Base-by-base conservation (phyloP, 2,797 vertebrate species). In the Centropyge bicolor region DNA sequence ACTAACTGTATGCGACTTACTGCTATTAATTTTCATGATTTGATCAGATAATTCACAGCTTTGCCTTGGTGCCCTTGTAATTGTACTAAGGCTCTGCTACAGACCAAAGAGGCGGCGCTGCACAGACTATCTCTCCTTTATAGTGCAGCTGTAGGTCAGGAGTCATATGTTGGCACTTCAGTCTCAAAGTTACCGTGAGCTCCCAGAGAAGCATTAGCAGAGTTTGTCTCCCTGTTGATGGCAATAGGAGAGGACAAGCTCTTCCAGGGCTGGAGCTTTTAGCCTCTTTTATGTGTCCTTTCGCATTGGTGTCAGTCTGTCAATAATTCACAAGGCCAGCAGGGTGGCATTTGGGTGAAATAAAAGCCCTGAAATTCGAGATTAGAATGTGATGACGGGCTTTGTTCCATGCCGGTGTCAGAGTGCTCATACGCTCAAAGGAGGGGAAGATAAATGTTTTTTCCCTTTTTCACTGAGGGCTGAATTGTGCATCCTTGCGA, bases 321-420 rank as follows among this genome's bases (percentile, higher is more conserved):
- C 94, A 95, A 94, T 95, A 94, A 95, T 94, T 95, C 92, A 95
- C 91, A 91, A 93, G 92, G 94, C 93, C 93, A 91, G 91, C 90
- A 87, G 91, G 92, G 91, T 93, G 92, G 90, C 93, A 93, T 92
- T 94, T 93, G 91, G 86, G 84, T 90, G 93, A 94, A 92, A 93
- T 90, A 91, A 92, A 93, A 93, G 91, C 94, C 90, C 91, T 94
- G 93, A 94, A 90, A 94, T 94, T 92, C 80, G 90, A 92, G 93
- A 95, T 93, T 91, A 92, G 85, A 93, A 94, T 82, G 92, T 92
- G 90, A 94, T 92, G 93, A 92, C 86, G 85, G 88, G 88, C 91
- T 93, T 93, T 91, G 90, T 94, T 94, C 91, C 91, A 89, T 74
- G 81, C 84, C 67, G 81, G 87, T 84, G 92, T 93, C 91, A 91